Percentiles rank a stretch among this genome's conserved stretches.
Evolutionary conservation across 2,888 invertebrate species (phyloP).

Genomic region (Zaprionus obscuricornis): DNA sequence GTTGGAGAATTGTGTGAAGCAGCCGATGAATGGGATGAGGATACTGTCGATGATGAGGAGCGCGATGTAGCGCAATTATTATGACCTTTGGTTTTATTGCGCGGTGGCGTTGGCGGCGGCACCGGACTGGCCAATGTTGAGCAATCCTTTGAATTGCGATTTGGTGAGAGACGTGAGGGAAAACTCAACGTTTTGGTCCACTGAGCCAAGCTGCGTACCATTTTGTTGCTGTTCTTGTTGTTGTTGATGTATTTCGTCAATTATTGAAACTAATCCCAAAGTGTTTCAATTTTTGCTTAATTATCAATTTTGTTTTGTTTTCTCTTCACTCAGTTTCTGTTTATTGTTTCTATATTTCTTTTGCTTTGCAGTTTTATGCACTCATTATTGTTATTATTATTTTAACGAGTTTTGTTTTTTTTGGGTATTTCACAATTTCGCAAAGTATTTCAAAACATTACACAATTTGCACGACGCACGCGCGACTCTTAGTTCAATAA

Average conservation of each 20-base stretch:
- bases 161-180: constrained; percentile 92
- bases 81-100: constrained; percentile 83
- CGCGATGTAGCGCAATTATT: constrained; percentile 84
- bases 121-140: constrained; percentile 81
- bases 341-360: constrained; percentile 19
- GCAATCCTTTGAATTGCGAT: constrained; percentile 90
- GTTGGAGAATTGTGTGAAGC: constrained; percentile 80
- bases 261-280: constrained; percentile 61
- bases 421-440: constrained; percentile 48
- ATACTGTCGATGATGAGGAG: constrained; percentile 84
- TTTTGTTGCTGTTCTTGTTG: constrained; percentile 77
- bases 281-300: constrained; percentile 52
- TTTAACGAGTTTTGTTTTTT: constrained; percentile 11
- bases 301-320: constrained; percentile 7
- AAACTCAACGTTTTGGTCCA: constrained; percentile 97
- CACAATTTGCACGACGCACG: constrained; percentile 59
- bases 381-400: constrained; percentile 22
- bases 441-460: constrained; percentile 56
- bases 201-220: constrained; percentile 94
- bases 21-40: constrained; percentile 76
- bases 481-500: constrained; percentile 48
- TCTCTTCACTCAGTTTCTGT: constrained; percentile 7
- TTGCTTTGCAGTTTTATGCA: constrained; percentile 28
- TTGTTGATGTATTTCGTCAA: constrained; percentile 23
- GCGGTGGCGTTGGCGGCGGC: constrained; percentile 86